A percentile compares a stretch with the other conserved stretches of the same genome.
Evolutionary conservation across 2,888 invertebrate species (phyloP).

Genomic region (Caenorhabditis sp.): DNA sequence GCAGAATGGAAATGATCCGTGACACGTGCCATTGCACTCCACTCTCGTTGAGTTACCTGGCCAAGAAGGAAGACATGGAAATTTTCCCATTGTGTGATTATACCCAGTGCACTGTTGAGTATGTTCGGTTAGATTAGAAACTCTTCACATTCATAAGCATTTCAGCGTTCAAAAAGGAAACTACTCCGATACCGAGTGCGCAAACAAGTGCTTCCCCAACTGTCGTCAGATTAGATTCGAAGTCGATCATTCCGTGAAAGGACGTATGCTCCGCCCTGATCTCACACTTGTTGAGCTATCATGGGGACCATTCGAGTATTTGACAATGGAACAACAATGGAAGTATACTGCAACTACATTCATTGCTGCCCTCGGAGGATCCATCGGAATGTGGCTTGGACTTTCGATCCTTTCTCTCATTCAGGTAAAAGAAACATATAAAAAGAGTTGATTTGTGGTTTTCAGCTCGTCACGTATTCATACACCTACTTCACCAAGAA

Average conservation of each 20-base stretch:
- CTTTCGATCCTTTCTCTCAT: slow-evolving; percentile 82
- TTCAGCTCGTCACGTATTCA: slow-evolving; percentile 79
- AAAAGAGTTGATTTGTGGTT: not conserved
- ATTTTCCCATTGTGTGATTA: slow-evolving; percentile 81
- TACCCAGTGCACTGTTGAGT: slow-evolving; percentile 79
- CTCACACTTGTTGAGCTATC: slow-evolving; percentile 79
- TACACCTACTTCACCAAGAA: slow-evolving; percentile 77
- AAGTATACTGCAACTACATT: slow-evolving; percentile 78
- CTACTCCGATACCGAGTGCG: slow-evolving; percentile 79
- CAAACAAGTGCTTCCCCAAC: slow-evolving; percentile 78
- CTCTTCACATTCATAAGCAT: not conserved
- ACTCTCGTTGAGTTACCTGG: slow-evolving; percentile 76
- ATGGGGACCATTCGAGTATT: slow-evolving; percentile 83
- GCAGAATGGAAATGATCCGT: slow-evolving; percentile 81
- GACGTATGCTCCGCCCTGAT: slow-evolving; percentile 79
- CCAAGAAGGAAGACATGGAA: slow-evolving; percentile 73
- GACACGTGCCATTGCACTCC: slow-evolving; percentile 80
- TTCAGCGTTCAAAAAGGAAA: slow-evolving; percentile 79
- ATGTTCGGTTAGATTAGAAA: slow-evolving; percentile 25
- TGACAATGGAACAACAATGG: slow-evolving; percentile 81
- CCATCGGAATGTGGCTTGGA: slow-evolving; percentile 83
- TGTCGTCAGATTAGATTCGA: slow-evolving; percentile 80
- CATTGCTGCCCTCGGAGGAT: slow-evolving; percentile 82
- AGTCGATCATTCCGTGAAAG: slow-evolving; percentile 79
- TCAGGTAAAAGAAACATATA: slow-evolving; percentile 72